Evolutionary conservation across 2,797 vertebrate genomes (phyloP).

Genomic region (Tenualosa thibaudeaui): DNA sequence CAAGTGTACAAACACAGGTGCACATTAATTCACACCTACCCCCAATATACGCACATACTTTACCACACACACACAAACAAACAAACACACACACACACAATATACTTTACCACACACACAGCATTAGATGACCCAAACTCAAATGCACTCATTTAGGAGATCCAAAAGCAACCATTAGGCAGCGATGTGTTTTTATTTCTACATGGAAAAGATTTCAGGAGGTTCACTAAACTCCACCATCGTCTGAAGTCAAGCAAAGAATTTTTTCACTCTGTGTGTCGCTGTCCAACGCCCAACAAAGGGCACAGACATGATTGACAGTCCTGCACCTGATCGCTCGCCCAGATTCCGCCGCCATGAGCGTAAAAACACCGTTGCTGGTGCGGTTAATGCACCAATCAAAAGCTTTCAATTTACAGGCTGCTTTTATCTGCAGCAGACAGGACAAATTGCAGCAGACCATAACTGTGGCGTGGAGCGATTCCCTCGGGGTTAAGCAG

Average conservation of each 20-base stretch:
- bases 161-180: background rate
- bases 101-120: background rate
- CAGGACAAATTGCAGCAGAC: slow-evolving; percentile 16
- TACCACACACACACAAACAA: slow-evolving; percentile 4
- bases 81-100: slow-evolving; percentile 27
- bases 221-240: background rate
- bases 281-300: slow-evolving; percentile 1
- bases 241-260: background rate
- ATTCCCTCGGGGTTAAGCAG: background rate
- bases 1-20: slow-evolving; percentile 20
- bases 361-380: background rate
- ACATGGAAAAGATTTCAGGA: background rate
- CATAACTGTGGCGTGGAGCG: slow-evolving; percentile 7
- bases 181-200: background rate
- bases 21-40: background rate
- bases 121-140: slow-evolving; percentile 11
- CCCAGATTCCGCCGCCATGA: background rate
- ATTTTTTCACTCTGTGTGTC: background rate
- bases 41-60: background rate
- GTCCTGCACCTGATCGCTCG: background rate
- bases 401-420: background rate
- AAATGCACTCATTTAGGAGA: background rate
- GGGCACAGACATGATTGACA: background rate
- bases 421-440: slow-evolving; percentile 1
- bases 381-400: background rate